These are phyloP conservation scores for Conistra vaccinii DNA, from an alignment of 2,888 invertebrate species.

Conservation along the genomic window DNA sequence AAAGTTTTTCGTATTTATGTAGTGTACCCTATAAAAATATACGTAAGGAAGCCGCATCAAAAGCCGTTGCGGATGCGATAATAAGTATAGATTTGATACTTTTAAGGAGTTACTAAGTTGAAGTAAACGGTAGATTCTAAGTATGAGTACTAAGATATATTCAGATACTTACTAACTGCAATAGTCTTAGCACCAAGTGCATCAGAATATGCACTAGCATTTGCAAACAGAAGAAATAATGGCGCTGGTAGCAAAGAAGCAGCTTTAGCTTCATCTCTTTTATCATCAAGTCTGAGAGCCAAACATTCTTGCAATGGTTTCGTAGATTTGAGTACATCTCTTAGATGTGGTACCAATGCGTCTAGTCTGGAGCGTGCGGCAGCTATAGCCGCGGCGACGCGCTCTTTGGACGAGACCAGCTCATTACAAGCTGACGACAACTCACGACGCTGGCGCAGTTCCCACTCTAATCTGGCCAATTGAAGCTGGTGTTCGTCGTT, in stretches of 20 bases:
- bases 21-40: too few species aligned
- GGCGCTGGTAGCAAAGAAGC: constrained; percentile 95
- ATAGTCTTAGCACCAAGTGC: constrained; percentile 91
- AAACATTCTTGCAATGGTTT: constrained; percentile 97
- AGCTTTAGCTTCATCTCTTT: constrained; percentile 94
- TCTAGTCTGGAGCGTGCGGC: constrained; percentile 94
- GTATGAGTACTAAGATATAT: background rate
- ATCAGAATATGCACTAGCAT: constrained; percentile 95
- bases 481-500: constrained; percentile 94
- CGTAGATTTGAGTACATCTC: constrained; percentile 92
- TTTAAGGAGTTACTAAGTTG: background rate
- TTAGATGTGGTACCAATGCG: constrained; percentile 95
- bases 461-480: constrained; percentile 97
- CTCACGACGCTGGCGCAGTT: constrained; percentile 96
- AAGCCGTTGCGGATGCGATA: background rate
- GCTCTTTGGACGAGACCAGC: constrained; percentile 94
- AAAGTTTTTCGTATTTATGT: too few species aligned
- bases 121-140: background rate
- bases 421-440: constrained; percentile 94
- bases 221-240: constrained; percentile 96
- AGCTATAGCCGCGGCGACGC: constrained; percentile 94
- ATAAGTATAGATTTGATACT: background rate
- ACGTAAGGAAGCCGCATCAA: background rate
- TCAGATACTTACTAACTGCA: constrained; percentile 81
- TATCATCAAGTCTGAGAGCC: constrained; percentile 94